Percentiles rank a stretch among this genome's conserved stretches.
Conservation (phyloP, 2,797 vertebrate species). For the Hybognathus amarus region DNA sequence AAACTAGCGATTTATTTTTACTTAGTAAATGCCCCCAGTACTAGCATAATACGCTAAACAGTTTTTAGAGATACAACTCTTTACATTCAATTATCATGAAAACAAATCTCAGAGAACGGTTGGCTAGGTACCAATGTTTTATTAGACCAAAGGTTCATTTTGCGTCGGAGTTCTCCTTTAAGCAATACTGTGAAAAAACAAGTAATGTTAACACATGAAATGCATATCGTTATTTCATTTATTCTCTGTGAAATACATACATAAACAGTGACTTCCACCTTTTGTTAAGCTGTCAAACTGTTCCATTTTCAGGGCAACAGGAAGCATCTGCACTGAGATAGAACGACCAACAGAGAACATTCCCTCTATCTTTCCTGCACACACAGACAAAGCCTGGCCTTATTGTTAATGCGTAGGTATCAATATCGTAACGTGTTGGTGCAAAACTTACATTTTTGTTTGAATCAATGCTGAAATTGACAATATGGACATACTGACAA, state of each 20-base stretch:
- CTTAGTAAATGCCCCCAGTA: too few relatives aligned
- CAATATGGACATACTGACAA: neutral
- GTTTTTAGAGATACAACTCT: too few relatives aligned
- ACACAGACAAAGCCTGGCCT: neutral
- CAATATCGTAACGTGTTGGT: neutral
- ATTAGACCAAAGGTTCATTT: too few relatives aligned
- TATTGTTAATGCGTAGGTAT: neutral
- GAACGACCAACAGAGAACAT: slow-evolving; percentile 12
- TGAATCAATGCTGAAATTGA: neutral
- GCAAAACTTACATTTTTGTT: neutral
- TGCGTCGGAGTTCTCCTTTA: too few relatives aligned
- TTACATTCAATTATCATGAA: too few relatives aligned
- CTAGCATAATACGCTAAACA: too few relatives aligned
- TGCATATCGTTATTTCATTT: neutral
- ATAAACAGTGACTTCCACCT: slow-evolving; percentile 33
- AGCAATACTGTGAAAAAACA: neutral
- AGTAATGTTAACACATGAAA: neutral
- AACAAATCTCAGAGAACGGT: too few relatives aligned
- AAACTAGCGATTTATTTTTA: too few relatives aligned
- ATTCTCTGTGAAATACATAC: neutral
- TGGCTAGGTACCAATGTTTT: too few relatives aligned
- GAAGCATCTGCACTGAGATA: slow-evolving; percentile 51
- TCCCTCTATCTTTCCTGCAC: neutral
- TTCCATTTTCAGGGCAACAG: slow-evolving; percentile 47
- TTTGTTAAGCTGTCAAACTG: slow-evolving; percentile 43